Percentiles rank a stretch among this genome's conserved stretches.
These are phyloP conservation scores for Irena cyanogastra DNA, from an alignment of 2,113 vertebrate species.

Conservation along the genomic window DNA sequence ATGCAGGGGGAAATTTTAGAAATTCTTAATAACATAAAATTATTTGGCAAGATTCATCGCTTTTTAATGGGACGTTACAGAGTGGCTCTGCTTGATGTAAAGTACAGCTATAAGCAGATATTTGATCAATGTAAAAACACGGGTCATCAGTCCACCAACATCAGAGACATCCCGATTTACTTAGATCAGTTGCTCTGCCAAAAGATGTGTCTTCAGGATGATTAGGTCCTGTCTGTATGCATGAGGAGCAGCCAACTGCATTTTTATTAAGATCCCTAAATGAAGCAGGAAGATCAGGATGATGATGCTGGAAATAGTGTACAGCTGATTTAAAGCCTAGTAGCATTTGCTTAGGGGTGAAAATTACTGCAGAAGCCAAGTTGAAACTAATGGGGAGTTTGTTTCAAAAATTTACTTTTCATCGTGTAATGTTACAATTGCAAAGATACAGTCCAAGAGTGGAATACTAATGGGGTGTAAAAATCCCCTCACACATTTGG, in stretches of 20 bases:
- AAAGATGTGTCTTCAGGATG: neutral
- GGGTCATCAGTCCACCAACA: neutral
- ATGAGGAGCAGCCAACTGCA: neutral
- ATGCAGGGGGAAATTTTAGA: neutral
- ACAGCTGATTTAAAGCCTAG: neutral
- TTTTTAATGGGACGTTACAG: neutral
- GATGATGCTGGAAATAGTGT: neutral
- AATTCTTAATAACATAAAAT: neutral
- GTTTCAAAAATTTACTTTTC: constrained; percentile 1
- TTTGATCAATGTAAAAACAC: neutral
- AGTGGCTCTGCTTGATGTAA: neutral
- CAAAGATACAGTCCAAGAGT: neutral
- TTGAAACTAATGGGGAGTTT: neutral
- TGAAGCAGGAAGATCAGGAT: neutral
- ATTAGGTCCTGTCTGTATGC: neutral
- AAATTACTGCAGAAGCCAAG: neutral
- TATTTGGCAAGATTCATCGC: neutral
- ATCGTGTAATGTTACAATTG: neutral
- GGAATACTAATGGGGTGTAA: neutral
- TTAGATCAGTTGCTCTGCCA: neutral
- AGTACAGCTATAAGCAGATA: neutral
- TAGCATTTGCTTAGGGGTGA: neutral
- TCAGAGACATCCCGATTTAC: neutral
- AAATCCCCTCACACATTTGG: neutral
- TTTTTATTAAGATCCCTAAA: neutral